Conservation (phyloP, 2,888 invertebrate genomes). For the Deilephila porcellus region DNA sequence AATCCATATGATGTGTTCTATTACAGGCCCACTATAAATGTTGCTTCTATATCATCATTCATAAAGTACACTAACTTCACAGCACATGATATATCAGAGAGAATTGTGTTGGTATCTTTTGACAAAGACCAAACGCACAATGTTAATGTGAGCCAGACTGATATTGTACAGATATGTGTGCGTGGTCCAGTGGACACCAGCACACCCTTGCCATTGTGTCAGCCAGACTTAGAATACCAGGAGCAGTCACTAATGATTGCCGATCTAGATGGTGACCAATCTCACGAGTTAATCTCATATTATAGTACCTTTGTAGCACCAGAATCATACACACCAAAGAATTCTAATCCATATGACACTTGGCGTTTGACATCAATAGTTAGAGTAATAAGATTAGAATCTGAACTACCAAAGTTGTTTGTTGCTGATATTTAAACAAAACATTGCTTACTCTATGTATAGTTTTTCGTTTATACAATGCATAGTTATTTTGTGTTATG, state of each 20-base stretch:
- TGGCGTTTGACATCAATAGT: conserved; percentile 89
- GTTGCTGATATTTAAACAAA: conserved; percentile 67
- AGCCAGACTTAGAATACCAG: conserved; percentile 90
- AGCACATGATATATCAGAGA: conserved; percentile 87
- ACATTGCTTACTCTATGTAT: conserved; percentile 6
- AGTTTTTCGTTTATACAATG: background rate
- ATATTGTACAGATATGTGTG: conserved; percentile 89
- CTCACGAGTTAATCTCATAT: conserved; percentile 91
- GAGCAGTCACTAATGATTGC: conserved; percentile 89
- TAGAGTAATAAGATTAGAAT: conserved; percentile 88
- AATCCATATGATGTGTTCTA: conserved; percentile 74
- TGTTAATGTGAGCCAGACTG: conserved; percentile 92
- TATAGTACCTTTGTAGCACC: conserved; percentile 86
- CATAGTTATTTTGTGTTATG: background rate
- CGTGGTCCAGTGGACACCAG: conserved; percentile 65
- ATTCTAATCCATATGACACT: conserved; percentile 66
- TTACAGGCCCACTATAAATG: conserved; percentile 66
- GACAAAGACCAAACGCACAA: conserved; percentile 89
- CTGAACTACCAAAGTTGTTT: conserved; percentile 89
- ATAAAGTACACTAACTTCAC: conserved; percentile 79
- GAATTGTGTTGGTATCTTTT: conserved; percentile 91
- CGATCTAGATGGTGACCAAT: conserved; percentile 90
- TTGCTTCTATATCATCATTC: conserved; percentile 74
- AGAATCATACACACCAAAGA: conserved; percentile 67
- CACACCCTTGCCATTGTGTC: conserved; percentile 83